Percentiles rank a stretch among this genome's conserved stretches.
phyloP scores from a whole-genome alignment of 2,797 vertebrate species.

The Pogoniulus pusillus region DNA sequence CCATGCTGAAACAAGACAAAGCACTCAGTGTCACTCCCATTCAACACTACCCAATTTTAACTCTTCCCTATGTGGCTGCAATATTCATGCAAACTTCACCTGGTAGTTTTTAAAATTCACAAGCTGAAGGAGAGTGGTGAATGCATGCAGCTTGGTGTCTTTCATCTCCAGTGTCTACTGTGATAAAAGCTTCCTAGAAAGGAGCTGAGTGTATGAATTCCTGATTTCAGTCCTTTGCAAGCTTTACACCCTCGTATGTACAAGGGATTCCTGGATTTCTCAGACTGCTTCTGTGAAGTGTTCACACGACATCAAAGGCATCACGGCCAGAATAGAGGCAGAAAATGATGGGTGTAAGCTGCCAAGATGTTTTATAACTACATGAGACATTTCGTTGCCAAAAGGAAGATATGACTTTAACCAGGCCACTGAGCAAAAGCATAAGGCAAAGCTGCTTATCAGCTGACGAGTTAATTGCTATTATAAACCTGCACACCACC shows the following conservation, averaged over 20 bases:
- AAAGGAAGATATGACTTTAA: neutral
- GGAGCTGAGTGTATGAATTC: neutral
- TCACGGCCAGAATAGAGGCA: conserved; percentile 20
- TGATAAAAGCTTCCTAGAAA: conserved; percentile 4
- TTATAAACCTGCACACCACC: neutral
- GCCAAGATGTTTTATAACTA: conserved; percentile 30
- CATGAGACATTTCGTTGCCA: neutral
- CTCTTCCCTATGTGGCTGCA: neutral
- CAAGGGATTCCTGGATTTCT: conserved; percentile 14
- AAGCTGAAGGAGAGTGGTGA: neutral
- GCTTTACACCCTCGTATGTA: neutral
- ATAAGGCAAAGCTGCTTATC: neutral
- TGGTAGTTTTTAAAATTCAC: conserved; percentile 5
- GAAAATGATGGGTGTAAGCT: conserved; percentile 46
- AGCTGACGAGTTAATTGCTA: neutral
- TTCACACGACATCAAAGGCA: conserved; percentile 67
- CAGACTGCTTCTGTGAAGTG: neutral
- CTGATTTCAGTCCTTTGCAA: conserved; percentile 2
- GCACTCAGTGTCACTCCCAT: neutral
- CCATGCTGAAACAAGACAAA: neutral
- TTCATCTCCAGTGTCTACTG: neutral
- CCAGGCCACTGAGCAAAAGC: neutral
- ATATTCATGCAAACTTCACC: neutral
- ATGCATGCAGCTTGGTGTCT: neutral
- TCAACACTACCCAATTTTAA: neutral